These are phyloP conservation scores for Ophion costatus DNA, from an alignment of 2,888 invertebrate species.

Conservation along the genomic window DNA sequence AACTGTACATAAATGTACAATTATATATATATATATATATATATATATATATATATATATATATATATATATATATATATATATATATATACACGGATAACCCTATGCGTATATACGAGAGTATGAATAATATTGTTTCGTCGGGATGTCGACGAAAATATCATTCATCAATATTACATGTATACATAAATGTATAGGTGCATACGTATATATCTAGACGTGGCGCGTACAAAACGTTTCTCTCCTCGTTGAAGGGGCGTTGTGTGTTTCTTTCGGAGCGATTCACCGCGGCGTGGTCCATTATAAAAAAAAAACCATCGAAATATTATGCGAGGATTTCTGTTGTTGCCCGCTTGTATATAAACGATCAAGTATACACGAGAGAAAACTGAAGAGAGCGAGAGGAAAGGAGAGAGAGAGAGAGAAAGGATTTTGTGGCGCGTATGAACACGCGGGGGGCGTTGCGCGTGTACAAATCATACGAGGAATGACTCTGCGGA, in stretches of 20 bases:
- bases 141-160: conserved; percentile 68
- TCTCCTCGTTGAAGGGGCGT: conserved; percentile 66
- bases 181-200: background rate
- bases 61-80: conserved; percentile 22
- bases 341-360: conserved; percentile 43
- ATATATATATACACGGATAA: background rate
- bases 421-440: conserved; percentile 60
- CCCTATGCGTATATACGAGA: conserved; percentile 27
- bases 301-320: conserved; percentile 69
- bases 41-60: conserved; percentile 14
- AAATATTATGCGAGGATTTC: conserved; percentile 73
- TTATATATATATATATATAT: conserved; percentile 22
- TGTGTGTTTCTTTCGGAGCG: conserved; percentile 40
- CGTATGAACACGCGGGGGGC: conserved; percentile 74
- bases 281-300: conserved; percentile 60
- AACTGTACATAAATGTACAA: too few relatives aligned
- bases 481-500: conserved; percentile 79
- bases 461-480: conserved; percentile 80
- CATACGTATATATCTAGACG: background rate
- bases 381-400: conserved; percentile 25
- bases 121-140: conserved; percentile 71
- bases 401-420: conserved; percentile 49
- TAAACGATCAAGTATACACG: conserved; percentile 44
- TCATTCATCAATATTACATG: conserved; percentile 69
- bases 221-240: conserved; percentile 35